Base-by-base conservation (phyloP, 2,797 vertebrate genomes). In the Artibeus lituratus region DNA sequence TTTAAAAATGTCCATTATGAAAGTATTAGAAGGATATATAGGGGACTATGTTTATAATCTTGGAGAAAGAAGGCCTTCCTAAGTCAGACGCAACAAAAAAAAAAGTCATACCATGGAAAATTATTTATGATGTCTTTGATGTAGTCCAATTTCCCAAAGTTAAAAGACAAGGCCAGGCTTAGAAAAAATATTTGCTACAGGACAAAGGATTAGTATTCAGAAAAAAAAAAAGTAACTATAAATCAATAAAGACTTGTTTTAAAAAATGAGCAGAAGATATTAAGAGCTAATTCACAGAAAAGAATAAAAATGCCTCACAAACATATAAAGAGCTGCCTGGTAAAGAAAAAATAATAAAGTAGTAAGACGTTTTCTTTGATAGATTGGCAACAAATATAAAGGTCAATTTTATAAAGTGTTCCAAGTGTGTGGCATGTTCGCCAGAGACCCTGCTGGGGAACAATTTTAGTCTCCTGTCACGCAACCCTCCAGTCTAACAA, bases 41-140 rank as follows among this genome's bases (percentile, higher is more conserved):
- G 22, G 4, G 51, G 51, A 62, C 65, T 47, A 18, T 44, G n/a
- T 76, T 83, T 92, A 73, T 65, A 95, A 70, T 42, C 10, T 59
- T 59, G 59, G 86, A 94, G 55, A 94, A 95, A 39, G 85, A 82
- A 86, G 70, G 82, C 42, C 59, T 78, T 78, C 65, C 53, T 73
- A 92, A 95, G 32, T 29, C 73, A 97, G 77, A 92, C 29, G 78
- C 67, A 92, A 94, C 85, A 80, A 73, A 69, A n/a, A n/a, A n/a
- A 69, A 80, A 73, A 86, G 51, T 57, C 49, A 87, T 26, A 24
- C 29, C 69, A 39, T 55, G 62, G 57, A 88, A 86, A 86, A 96
- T 86, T 86, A 96, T 82, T 82, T 82, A 93, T 74, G 62, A 65
- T 70, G 57, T 65, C 86, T 96, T 95, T 95, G 86, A 97, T 86